Evolutionary conservation across 2,797 vertebrate genomes (phyloP).

Genomic region (Eremophila alpestris): DNA sequence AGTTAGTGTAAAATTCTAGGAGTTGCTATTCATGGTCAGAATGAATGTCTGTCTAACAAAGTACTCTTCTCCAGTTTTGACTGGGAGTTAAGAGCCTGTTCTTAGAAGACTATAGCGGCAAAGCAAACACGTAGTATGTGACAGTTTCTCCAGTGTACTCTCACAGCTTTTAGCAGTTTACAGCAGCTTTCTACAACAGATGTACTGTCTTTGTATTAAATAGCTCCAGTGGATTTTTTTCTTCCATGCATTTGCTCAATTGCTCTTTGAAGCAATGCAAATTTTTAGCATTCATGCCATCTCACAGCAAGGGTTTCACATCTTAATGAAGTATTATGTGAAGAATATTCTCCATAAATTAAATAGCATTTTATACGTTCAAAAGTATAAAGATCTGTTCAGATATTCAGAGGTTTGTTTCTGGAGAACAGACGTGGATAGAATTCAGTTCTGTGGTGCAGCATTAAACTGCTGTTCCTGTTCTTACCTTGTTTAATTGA

Average conservation of each 20-base stretch:
- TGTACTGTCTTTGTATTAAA: conserved; percentile 21
- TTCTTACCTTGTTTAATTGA: background rate
- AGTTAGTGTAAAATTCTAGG: background rate
- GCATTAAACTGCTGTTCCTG: background rate
- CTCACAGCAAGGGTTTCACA: conserved; percentile 3
- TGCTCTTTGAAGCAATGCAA: background rate
- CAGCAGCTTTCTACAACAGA: background rate
- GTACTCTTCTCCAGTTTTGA: background rate
- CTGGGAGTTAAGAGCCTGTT: background rate
- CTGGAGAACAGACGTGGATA: background rate
- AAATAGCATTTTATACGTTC: background rate
- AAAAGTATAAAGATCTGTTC: background rate
- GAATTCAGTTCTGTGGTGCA: background rate
- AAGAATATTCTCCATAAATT: background rate
- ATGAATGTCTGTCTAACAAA: background rate
- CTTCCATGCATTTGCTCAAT: background rate
- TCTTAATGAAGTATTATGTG: conserved; percentile 4
- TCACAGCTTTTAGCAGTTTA: background rate
- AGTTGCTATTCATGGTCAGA: background rate
- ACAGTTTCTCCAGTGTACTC: background rate
- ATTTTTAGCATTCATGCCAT: conserved; percentile 8
- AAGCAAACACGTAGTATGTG: background rate
- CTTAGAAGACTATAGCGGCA: background rate
- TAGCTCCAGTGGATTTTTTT: background rate
- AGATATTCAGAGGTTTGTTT: background rate